Base-by-base conservation (phyloP, 1,140 invertebrate species). In the Bicyclus anynana region DNA sequence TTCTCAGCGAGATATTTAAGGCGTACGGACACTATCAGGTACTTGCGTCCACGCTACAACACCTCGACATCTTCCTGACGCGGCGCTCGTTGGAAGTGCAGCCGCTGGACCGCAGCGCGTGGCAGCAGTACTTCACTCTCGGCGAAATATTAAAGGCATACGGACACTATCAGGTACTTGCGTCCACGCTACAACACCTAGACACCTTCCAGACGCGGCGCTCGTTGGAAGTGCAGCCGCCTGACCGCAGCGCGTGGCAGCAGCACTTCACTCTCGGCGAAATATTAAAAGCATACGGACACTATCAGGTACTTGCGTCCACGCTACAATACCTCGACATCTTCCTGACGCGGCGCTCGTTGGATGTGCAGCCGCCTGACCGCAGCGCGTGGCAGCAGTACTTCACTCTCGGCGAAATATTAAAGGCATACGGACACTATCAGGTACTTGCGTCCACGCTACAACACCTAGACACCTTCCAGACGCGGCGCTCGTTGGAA, bases 231-330 rank as follows among this genome's bases (percentile, higher is more conserved):
- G 91, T 95, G 35, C 95, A 95, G 74, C 92, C 95, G 20, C 92
- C 94, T 0, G 94, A 96, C 78, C 93, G 94, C 65, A 95, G 94
- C 78, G 94, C 95, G 0, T 97, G 96, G 96, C 93, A 95, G 71
- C 95, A 97, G 77, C 96, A 97, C 86, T 96, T 96, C 73, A 97
- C 95, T 7, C 90, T 97, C n/a, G 95, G 94, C 20, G 94, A 95
- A 88, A 95, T 95, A 82, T 94, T 95, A 67, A 95, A 94, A 80
- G 94, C 95, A 2, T 96, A 96, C 76, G 95, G 95, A 59, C 94
- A 96, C 80, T 91, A 91, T 80, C 94, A 96, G 89, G 95, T 85
- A 29, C 27, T 29, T 10, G 27, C 3, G 12, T 20, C 26, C 13
- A 13, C 13, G 14, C 23, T 29, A 6, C 94, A 96, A 72, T 97